phyloP scores from a whole-genome alignment of 2,888 invertebrate genomes.

The Philopedon plagiatum region DNA sequence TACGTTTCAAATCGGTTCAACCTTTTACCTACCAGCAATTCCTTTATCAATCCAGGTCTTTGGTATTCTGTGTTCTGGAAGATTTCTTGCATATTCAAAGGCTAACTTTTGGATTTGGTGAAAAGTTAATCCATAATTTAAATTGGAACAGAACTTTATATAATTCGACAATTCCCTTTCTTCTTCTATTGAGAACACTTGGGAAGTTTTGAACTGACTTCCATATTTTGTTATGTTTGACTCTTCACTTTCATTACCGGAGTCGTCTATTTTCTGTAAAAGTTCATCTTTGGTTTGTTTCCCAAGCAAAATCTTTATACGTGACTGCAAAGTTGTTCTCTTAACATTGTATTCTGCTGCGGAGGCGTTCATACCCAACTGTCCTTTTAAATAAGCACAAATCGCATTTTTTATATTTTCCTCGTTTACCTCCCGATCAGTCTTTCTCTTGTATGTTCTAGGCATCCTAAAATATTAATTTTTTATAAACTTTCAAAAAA shows the following conservation, averaged over 20 bases:
- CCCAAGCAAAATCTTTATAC: background rate
- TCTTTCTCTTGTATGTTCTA: constrained; percentile 14
- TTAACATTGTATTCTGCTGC: constrained; percentile 6
- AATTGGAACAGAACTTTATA: constrained; percentile 14
- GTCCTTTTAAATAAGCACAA: constrained; percentile 24
- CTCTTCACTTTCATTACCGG: background rate
- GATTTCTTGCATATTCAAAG: constrained; percentile 18
- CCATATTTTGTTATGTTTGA: background rate
- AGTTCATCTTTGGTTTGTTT: constrained; percentile 6
- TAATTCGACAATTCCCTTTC: constrained; percentile 14
- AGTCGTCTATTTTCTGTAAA: background rate
- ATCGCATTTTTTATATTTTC: constrained; percentile 17
- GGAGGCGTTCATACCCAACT: constrained; percentile 19
- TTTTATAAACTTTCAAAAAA: too few relatives aligned
- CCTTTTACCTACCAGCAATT: constrained; percentile 30
- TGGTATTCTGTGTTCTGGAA: constrained; percentile 10
- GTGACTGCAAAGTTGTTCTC: constrained; percentile 22
- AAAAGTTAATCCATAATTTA: constrained; percentile 26
- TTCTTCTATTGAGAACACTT: constrained; percentile 19
- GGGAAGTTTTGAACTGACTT: constrained; percentile 12
- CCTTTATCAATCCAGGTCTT: constrained; percentile 18
- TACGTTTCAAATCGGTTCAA: too few relatives aligned
- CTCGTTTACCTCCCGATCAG: constrained; percentile 15
- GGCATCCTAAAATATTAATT: constrained; percentile 15
- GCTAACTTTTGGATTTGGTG: constrained; percentile 7